Conservation (phyloP, 2,797 vertebrate species). For the Gymnocypris eckloni region DNA sequence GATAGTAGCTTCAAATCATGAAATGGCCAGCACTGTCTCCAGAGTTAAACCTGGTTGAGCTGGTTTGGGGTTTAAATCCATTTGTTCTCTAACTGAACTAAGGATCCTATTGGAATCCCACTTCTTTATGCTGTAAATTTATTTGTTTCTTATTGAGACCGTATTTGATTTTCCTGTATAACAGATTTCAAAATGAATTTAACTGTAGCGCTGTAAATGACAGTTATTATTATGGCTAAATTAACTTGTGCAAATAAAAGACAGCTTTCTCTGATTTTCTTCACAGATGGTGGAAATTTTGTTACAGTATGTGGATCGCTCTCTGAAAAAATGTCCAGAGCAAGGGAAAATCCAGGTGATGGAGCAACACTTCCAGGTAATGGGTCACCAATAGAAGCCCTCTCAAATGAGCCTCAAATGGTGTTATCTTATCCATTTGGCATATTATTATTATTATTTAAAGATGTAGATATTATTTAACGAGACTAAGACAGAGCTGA, state of each 20-base stretch:
- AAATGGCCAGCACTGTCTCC: background rate
- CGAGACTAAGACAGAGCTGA: background rate
- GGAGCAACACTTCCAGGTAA: constrained; percentile 97
- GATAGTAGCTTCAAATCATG: background rate
- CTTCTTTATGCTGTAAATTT: background rate
- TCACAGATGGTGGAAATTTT: constrained; percentile 93
- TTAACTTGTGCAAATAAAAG: background rate
- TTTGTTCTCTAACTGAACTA: background rate
- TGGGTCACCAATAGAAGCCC: background rate
- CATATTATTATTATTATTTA: background rate
- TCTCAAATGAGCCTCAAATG: background rate
- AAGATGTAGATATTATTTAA: background rate
- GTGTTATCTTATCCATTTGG: background rate
- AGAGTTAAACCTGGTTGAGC: background rate
- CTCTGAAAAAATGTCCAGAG: constrained; percentile 93
- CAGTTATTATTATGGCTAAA: too few species aligned
- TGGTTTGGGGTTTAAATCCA: background rate
- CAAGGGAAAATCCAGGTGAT: constrained; percentile 95
- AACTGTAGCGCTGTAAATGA: background rate
- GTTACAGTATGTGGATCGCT: constrained; percentile 88
- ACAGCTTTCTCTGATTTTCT: background rate
- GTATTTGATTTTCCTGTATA: background rate
- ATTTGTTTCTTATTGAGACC: background rate
- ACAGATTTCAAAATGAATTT: background rate
- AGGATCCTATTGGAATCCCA: background rate